Evolutionary conservation across 1,140 invertebrate species (phyloP), one percentile per base, ranked within the genome.

Genomic region (Tetragnatha versicolor): DNA sequence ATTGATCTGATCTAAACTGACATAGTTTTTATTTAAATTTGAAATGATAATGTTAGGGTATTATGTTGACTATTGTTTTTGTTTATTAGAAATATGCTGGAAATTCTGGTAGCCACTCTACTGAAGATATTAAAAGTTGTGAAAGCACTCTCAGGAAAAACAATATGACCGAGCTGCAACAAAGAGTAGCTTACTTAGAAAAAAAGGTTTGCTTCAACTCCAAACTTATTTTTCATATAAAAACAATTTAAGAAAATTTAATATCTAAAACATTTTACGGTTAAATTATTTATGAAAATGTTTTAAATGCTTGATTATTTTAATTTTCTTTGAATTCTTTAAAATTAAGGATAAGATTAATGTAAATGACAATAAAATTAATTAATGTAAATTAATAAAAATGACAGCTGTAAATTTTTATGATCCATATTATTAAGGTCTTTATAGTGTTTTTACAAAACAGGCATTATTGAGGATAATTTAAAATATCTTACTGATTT

Each of bases 11-110:
- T n/a, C n/a, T n/a, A n/a, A n/a, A n/a, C n/a, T n/a, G n/a, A n/a
- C n/a, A n/a, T n/a, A n/a, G n/a, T n/a, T n/a, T n/a, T n/a, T n/a
- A n/a, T n/a, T n/a, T n/a, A n/a, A n/a, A n/a, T n/a, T n/a, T n/a
- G n/a, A n/a, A n/a, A n/a, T n/a, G n/a, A n/a, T n/a, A n/a, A n/a
- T n/a, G n/a, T n/a, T n/a, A n/a, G n/a, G n/a, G n/a, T n/a, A n/a
- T n/a, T n/a, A n/a, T n/a, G n/a, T n/a, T n/a, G n/a, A n/a, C n/a
- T n/a, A n/a, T n/a, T n/a, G n/a, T n/a, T n/a, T n/a, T n/a, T n/a
- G n/a, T n/a, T n/a, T n/a, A n/a, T 39, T 25, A 77, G 73, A 77
- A 77, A 77, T 77, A 25, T 55, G 73, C 66, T 17, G 58, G 60
- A 20, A 63, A 75, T 58, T 65, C 73, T 29, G 42, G 60, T 31